Evolutionary conservation across 2,113 vertebrate genomes (phyloP).

Genomic region (cat (Felis catus)): DNA sequence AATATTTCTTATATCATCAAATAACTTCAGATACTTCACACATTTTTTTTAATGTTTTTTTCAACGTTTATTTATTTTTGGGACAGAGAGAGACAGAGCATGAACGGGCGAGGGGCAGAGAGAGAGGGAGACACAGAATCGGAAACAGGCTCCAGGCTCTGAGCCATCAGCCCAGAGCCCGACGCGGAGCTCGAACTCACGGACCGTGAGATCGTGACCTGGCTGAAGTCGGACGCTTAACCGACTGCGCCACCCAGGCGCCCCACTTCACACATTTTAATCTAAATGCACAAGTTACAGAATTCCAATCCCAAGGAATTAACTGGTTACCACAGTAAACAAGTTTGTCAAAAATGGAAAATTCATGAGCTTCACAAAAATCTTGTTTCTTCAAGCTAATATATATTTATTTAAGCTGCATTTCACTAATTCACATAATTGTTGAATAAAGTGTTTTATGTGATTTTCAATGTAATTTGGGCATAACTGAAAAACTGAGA

Average conservation of each 20-base stretch:
- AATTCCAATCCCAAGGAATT: neutral
- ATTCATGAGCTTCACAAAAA: neutral
- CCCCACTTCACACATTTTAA: neutral
- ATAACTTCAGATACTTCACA: neutral
- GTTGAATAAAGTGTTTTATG: neutral
- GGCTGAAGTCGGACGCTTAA: no score
- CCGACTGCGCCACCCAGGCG: no score
- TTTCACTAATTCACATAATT: neutral
- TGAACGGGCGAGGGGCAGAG: no score
- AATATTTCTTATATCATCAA: neutral
- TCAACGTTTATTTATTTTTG: no score
- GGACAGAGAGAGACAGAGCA: no score
- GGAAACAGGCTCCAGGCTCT: no score
- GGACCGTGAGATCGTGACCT: no score
- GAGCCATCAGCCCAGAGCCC: no score
- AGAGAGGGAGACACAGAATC: no score
- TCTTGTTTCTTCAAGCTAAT: neutral
- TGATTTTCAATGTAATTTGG: neutral
- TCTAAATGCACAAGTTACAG: neutral
- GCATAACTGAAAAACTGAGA: neutral
- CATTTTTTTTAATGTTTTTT: neutral
- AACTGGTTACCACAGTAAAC: neutral
- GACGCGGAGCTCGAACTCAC: no score
- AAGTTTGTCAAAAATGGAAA: neutral
- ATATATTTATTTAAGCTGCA: neutral